Conservation (phyloP, 2,888 invertebrate genomes). For the Acanthosepion esculentum region DNA sequence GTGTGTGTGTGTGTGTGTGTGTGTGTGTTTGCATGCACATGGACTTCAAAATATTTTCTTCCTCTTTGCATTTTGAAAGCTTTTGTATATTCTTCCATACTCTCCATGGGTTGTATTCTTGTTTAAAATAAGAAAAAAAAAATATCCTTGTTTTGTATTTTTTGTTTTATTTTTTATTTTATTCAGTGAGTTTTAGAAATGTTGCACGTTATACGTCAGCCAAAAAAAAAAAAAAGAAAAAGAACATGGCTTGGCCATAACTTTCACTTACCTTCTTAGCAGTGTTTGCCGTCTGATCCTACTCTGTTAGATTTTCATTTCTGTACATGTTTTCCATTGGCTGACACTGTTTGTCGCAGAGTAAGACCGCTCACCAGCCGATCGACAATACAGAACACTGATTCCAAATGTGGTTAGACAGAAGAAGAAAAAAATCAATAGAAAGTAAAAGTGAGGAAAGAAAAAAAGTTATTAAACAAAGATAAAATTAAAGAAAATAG, state of each 20-base stretch:
- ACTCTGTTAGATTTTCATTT: background rate
- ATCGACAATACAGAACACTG: slow-evolving; percentile 4
- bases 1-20: background rate
- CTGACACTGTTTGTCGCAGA: background rate
- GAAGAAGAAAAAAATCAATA: background rate
- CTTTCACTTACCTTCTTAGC: background rate
- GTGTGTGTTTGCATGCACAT: background rate
- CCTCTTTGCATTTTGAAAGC: background rate
- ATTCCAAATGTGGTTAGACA: background rate
- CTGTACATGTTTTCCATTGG: background rate
- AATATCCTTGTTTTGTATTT: no score
- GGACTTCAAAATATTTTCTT: background rate
- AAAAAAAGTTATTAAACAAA: background rate
- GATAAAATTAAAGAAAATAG: background rate
- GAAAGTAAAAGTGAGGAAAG: background rate
- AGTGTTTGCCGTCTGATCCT: background rate
- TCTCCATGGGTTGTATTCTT: no score
- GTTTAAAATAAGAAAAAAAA: no score
- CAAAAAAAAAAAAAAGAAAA: background rate
- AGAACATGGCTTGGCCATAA: background rate
- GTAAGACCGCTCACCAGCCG: background rate
- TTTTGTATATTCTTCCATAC: no score
- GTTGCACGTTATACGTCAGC: background rate
- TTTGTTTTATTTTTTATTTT: background rate
- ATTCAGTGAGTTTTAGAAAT: background rate